Conservation (phyloP, 2,888 invertebrate species). For the Masnerella sp. region DNA sequence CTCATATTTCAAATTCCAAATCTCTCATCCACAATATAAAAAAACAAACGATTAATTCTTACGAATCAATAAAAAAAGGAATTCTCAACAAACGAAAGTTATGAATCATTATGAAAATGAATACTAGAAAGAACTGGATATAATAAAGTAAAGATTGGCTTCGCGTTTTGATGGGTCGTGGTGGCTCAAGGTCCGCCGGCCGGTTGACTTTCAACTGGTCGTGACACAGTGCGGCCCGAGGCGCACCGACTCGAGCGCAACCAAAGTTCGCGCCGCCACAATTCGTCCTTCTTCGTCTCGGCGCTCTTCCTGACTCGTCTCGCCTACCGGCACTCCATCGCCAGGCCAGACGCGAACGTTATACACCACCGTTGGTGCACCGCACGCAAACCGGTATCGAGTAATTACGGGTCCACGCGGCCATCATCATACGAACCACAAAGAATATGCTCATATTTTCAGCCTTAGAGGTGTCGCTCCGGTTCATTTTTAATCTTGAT, state of each 20-base stretch:
- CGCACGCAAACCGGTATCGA: constrained; percentile 68
- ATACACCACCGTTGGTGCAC: constrained; percentile 27
- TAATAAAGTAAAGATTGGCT: constrained; percentile 40
- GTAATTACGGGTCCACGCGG: constrained; percentile 69
- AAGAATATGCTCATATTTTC: too few relatives aligned
- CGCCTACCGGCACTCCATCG: constrained; percentile 24
- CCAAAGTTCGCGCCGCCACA: too few relatives aligned
- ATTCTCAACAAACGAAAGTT: too few relatives aligned
- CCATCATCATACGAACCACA: too few relatives aligned
- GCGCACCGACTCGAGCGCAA: constrained; percentile 16
- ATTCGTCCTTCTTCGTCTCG: constrained; percentile 3
- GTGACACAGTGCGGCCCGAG: constrained; percentile 39
- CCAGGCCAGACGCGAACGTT: constrained; percentile 33
- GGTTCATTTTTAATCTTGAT: too few relatives aligned
- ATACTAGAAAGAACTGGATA: constrained; percentile 24
- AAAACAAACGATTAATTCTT: too few relatives aligned
- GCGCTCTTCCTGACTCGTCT: constrained; percentile 36
- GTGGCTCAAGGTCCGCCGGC: constrained; percentile 42
- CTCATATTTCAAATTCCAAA: too few relatives aligned
- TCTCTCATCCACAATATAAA: too few relatives aligned
- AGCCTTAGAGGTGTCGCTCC: too few relatives aligned
- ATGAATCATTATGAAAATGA: constrained; percentile 11
- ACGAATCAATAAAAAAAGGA: too few relatives aligned
- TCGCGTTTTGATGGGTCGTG: too few relatives aligned
- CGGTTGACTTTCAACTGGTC: constrained; percentile 48